Evolutionary conservation across 2,113 vertebrate genomes (phyloP), one percentile per base, ranked within the genome.

Genomic region (Scophthalmus maximus): DNA sequence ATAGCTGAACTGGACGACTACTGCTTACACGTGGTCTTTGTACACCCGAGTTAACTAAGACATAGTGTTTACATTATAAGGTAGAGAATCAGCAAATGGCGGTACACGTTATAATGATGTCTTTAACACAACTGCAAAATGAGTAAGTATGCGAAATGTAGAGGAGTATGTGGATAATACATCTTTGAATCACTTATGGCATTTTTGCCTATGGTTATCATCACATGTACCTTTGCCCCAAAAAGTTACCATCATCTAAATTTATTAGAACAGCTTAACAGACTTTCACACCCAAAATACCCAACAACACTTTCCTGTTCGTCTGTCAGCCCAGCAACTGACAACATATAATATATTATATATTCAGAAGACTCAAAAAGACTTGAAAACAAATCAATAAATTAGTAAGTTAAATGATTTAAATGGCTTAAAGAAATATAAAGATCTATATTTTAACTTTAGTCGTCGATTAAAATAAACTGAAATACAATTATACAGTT

Each of bases 11-110:
- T 78, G 56, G 74, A 90, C 79, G 70, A 81, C 87, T 90, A 91
- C 89, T 78, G 86, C 73, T 78, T 87, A 90, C 88, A 87, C 81
- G 80, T 88, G 85, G 82, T 86, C 68, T 90, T 84, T 89, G 85
- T 91, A 92, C 89, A 93, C 77, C 85, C 85, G 79, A 82, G 75
- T 67, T 84, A 87, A 89, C 85, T 88, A 88, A 88, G 83, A 92
- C 86, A 87, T 83, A 75, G 84, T 78, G 91, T 89, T 92, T 89
- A 90, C 86, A 86, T 89, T 78, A 81, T 78, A 89, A 84, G 67
- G 66, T 84, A 84, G 75, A 88, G 82, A 81, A 86, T 91, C 77
- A 78, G 81, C 82, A 77, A 87, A 72, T 71, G 77, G 87, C 86
- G 90, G 85, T 84, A 87, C 82, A 89, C 79, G 81, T 79, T 77